Conservation (phyloP, 2,797 vertebrate species). For the Ibycter americanus region DNA sequence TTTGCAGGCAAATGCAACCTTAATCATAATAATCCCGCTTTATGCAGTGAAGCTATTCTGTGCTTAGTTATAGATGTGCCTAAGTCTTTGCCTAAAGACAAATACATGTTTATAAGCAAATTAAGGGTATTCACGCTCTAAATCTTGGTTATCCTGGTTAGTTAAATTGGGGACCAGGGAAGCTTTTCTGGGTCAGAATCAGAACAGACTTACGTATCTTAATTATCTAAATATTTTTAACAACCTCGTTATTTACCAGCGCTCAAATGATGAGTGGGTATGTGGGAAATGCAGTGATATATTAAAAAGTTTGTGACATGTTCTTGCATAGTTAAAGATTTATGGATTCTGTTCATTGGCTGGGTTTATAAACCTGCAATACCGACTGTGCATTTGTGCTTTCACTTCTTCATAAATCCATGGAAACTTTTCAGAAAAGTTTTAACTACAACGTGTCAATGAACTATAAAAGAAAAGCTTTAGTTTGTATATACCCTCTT, state of each 20-base stretch:
- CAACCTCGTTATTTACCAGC: not conserved
- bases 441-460: not conserved
- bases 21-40: not conserved
- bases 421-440: conserved; percentile 19
- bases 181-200: not conserved
- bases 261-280: not conserved
- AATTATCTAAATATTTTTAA: not conserved
- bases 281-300: not conserved
- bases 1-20: not conserved
- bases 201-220: not conserved
- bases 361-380: not conserved
- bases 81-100: not conserved
- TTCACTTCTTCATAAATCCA: not conserved
- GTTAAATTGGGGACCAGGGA: not conserved
- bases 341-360: not conserved
- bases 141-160: not conserved
- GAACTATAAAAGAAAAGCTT: conserved; percentile 32
- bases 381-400: not conserved
- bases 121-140: not conserved
- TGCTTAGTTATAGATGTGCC: not conserved
- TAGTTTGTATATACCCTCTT: conserved; percentile 47
- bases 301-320: not conserved
- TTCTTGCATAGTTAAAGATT: not conserved
- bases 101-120: not conserved
- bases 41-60: not conserved